Evolutionary conservation across 2,888 invertebrate genomes (phyloP).

Genomic region (Blera fallax): DNA sequence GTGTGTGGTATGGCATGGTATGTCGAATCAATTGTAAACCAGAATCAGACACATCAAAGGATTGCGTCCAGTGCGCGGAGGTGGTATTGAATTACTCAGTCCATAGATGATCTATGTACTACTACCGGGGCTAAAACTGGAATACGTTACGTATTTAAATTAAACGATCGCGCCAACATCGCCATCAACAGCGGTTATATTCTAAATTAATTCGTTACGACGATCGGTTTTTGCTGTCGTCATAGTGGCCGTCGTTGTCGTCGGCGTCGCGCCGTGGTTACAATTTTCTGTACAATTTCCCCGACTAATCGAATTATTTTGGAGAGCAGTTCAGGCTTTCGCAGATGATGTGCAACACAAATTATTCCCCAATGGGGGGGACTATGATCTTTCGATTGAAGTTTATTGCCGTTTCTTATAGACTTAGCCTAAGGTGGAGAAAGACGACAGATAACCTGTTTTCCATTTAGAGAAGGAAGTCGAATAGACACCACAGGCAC

Average conservation of each 20-base stretch:
- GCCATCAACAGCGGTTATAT: conserved; percentile 16
- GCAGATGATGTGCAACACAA: conserved; percentile 15
- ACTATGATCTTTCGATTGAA: conserved; percentile 55
- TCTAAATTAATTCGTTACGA: conserved; percentile 51
- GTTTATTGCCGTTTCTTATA: conserved; percentile 24
- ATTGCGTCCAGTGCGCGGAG: conserved; percentile 34
- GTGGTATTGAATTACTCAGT: conserved; percentile 40
- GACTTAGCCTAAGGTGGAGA: conserved; percentile 12
- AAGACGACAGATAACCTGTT: conserved; percentile 46
- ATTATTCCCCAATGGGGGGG: conserved; percentile 16
- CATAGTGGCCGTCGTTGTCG: neutral
- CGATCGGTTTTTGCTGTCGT: neutral
- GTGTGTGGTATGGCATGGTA: conserved; percentile 2
- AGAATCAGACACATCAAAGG: conserved; percentile 55
- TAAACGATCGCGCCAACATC: neutral
- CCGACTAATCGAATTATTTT: conserved; percentile 30
- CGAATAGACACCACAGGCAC: conserved; percentile 34
- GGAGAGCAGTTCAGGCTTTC: neutral
- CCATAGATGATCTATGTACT: conserved; percentile 46
- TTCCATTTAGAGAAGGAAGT: conserved; percentile 65
- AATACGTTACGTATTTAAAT: conserved; percentile 35
- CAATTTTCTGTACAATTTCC: conserved; percentile 3
- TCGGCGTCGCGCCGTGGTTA: neutral
- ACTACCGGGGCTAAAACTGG: conserved; percentile 42
- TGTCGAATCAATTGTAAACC: conserved; percentile 40